Evolutionary conservation across 37 sponge, comb jelly and placozoan genomes (phyloP).

Genomic region (Haliclona indistincta): DNA sequence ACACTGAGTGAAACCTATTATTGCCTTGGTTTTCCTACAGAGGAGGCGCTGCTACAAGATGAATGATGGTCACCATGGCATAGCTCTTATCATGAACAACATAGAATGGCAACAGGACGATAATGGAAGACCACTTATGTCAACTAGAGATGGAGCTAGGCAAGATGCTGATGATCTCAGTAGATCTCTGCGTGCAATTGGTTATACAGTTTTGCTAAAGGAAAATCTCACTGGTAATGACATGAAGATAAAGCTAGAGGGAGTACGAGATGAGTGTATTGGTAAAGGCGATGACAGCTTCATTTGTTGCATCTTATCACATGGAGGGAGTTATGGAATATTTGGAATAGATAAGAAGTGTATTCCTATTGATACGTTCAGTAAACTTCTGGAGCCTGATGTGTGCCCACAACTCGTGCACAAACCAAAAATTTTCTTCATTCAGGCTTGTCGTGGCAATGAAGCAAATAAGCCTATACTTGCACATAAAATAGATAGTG

Average conservation of each 20-base stretch:
- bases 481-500: no score
- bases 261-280: not conserved
- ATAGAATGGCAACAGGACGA: not conserved
- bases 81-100: not conserved
- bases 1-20: no score
- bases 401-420: no score
- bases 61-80: not conserved
- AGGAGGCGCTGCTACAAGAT: not conserved
- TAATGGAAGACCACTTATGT: no score
- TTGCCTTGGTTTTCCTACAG: no score
- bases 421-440: no score
- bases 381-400: no score
- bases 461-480: no score
- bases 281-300: not conserved
- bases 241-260: not conserved
- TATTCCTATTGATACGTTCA: no score
- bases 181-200: not conserved
- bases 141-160: not conserved
- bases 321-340: no score
- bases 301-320: not conserved
- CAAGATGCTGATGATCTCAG: not conserved
- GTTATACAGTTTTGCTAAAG: not conserved
- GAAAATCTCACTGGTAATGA: not conserved
- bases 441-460: no score
- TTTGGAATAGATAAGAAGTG: no score